These are phyloP conservation scores for Holothuria glaberrima DNA, from an alignment of 35 echinoderm and acorn worm genomes.

Conservation along the genomic window DNA sequence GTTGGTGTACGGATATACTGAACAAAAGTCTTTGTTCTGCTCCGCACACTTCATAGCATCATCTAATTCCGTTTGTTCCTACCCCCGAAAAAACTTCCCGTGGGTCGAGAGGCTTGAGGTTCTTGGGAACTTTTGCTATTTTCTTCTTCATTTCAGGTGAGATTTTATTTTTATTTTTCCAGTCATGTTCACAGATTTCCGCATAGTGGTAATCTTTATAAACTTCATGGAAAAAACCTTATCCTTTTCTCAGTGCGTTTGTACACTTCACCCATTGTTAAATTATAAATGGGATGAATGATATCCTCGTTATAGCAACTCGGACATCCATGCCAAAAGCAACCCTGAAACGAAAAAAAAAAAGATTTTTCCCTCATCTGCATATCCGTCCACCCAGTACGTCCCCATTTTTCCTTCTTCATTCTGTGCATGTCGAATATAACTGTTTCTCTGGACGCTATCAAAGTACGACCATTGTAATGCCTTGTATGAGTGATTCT, in stretches of 20 bases:
- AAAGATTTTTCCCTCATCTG: constrained; percentile 8
- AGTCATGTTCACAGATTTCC: constrained; percentile 16
- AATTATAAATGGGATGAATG: background rate
- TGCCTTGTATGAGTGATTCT: background rate
- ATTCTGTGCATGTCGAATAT: background rate
- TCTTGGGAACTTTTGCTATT: background rate
- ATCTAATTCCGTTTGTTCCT: constrained; percentile 8
- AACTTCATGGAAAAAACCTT: constrained; percentile 6
- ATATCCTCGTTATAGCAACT: constrained; percentile 32
- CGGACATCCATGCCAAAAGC: too few relatives aligned
- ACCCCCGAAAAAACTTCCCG: constrained; percentile 11
- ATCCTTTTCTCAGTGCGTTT: background rate
- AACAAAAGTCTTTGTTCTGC: constrained; percentile 11
- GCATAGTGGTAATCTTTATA: background rate
- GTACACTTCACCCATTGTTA: constrained; percentile 11
- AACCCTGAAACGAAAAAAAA: constrained; percentile 24
- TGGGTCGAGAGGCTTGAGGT: background rate
- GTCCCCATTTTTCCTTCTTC: constrained; percentile 10
- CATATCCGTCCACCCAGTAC: constrained; percentile 27
- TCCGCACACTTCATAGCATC: background rate
- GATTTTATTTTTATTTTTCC: background rate
- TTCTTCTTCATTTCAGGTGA: background rate
- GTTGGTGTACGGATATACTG: background rate
- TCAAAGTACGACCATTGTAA: background rate
- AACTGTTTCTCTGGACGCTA: background rate